These are phyloP conservation scores for Drosophila nigrodunni DNA, from an alignment of 1,140 invertebrate species.

Conservation along the genomic window DNA sequence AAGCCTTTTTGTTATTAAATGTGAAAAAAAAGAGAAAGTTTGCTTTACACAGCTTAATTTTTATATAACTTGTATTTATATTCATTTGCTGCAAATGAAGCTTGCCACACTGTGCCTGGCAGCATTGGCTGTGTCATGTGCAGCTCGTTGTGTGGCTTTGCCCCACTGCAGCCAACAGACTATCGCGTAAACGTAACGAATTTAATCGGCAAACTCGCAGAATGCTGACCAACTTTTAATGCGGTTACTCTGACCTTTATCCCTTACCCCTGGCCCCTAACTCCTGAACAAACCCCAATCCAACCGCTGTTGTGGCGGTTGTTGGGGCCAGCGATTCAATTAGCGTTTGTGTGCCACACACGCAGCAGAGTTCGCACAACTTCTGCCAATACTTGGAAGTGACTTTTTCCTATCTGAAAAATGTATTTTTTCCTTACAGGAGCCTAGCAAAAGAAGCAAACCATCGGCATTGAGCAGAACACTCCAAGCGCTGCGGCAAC, in stretches of 20 bases:
- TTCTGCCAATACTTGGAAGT: conserved; percentile 26
- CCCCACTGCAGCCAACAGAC: conserved; percentile 34
- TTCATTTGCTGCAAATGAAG: not conserved
- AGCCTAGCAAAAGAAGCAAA: conserved; percentile 75
- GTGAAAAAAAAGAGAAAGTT: no score
- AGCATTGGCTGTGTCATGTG: conserved; percentile 12
- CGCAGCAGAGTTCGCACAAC: conserved; percentile 18
- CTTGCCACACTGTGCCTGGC: not conserved
- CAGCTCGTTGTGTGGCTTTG: not conserved
- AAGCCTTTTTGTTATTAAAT: no score
- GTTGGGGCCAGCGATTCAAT: conserved; percentile 51
- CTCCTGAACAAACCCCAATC: not conserved
- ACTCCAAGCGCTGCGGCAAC: conserved; percentile 78
- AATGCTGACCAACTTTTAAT: conserved; percentile 72
- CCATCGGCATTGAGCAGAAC: conserved; percentile 78
- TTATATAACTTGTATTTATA: no score
- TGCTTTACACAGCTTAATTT: no score
- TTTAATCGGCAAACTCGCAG: conserved; percentile 65
- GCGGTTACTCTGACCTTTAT: conserved; percentile 50
- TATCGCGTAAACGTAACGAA: conserved; percentile 61
- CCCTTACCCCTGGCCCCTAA: conserved; percentile 16
- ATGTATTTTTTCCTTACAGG: conserved; percentile 44
- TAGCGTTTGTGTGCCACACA: conserved; percentile 52
- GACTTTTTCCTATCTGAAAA: not conserved
- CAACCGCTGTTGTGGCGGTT: no score